phyloP scores from a whole-genome alignment of 2,888 invertebrate genomes.

The Camptogramma bilineatum region DNA sequence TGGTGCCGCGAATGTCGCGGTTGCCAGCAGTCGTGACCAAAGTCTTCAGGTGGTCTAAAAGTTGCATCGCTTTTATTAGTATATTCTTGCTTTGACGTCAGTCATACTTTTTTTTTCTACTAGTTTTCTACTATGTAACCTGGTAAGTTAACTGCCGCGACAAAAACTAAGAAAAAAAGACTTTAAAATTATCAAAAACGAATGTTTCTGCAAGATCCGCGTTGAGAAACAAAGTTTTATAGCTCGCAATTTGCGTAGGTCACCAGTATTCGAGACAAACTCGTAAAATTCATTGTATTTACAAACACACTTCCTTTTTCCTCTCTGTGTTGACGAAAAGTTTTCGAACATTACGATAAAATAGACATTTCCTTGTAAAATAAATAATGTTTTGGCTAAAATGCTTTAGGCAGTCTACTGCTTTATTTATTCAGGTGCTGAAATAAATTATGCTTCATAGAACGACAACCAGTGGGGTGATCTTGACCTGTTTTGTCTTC shows the following conservation, averaged over 20 bases:
- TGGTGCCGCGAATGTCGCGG: too few species aligned
- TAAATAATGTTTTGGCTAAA: background rate
- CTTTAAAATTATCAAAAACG: background rate
- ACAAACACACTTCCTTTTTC: constrained; percentile 28
- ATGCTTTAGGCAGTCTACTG: background rate
- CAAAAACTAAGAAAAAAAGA: too few species aligned
- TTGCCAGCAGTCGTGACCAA: too few species aligned
- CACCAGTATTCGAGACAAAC: constrained; percentile 17
- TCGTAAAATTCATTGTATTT: constrained; percentile 29
- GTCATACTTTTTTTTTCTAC: too few species aligned
- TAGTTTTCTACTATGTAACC: too few species aligned
- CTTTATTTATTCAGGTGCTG: background rate
- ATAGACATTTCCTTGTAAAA: background rate
- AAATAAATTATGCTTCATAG: background rate
- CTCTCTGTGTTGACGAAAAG: constrained; percentile 8
- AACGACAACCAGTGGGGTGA: too few species aligned
- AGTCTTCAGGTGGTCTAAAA: too few species aligned
- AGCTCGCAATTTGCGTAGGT: constrained; percentile 13
- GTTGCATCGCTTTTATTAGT: too few species aligned
- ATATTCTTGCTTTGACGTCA: too few species aligned
- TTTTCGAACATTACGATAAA: background rate
- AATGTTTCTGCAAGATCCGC: background rate
- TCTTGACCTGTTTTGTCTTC: too few species aligned
- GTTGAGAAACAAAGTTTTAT: constrained; percentile 13
- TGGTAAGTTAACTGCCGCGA: too few species aligned